Base-by-base conservation (phyloP, 1,140 invertebrate genomes). In the Drosophila eugracilis region DNA sequence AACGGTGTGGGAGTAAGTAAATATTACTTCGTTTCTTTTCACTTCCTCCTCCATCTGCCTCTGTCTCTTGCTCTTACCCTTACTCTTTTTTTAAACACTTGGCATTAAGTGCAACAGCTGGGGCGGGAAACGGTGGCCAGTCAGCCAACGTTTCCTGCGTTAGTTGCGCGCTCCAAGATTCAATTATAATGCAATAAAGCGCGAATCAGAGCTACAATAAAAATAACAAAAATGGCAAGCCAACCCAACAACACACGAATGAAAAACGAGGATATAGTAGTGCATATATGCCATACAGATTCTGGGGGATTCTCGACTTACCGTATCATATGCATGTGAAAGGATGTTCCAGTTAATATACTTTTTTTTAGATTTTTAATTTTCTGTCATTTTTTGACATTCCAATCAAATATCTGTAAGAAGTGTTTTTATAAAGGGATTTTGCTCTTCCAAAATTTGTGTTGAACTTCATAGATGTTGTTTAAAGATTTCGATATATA, bases 121-220 rank as follows among this genome's bases (percentile, higher is more conserved):
- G 36, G 49, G 9, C 44, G 49, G 62, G 62, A 54, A 74, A 65
- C 72, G 49, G 75, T 72, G 59, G 71, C 39, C 77, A 80, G 78
- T 83, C 83, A 89, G 78, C 44, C 83, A 88, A 55, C 78, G 78
- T 88, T 88, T 86, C 78, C 83, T 83, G 81, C 81, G 78, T 86
- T 88, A 81, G 74, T 81, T 88, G 83, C 83, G 83, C 83, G 83
- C 81, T 89, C 76, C 78, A 88, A 88, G 83, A 88, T 88, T 88
- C 83, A 88, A 88, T 88, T 88, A 88, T 88, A 88, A 88, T 88
- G 83, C 83, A 88, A 88, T 88, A 88, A 89, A 88, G 83, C 83
- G 78, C 83, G 83, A 88, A 88, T 88, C 84, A 88, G 78, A 89
- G 83, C 78, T 78, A 78, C 83, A 89, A 88, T 83, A 88, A 88